Conservation (phyloP, 2,113 vertebrate species). For the Semicossyphus pulcher region DNA sequence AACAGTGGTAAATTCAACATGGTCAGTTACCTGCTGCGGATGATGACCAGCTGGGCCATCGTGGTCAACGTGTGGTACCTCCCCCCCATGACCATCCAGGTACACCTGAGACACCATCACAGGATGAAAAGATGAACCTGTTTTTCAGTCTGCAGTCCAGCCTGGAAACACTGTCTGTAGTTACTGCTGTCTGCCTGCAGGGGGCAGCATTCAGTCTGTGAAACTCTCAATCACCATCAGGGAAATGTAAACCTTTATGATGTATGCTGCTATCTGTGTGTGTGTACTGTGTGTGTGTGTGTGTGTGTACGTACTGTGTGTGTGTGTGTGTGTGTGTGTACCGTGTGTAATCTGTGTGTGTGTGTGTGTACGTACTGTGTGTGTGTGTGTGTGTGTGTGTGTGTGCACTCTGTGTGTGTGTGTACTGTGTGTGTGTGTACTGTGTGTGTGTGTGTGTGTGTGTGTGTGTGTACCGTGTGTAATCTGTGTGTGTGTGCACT, state of each 20-base stretch:
- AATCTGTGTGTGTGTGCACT: background rate
- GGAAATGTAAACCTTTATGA: no score
- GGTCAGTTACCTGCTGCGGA: constrained; percentile 92
- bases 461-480: background rate
- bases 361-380: background rate
- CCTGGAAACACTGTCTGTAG: no score
- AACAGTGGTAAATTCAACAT: constrained; percentile 95
- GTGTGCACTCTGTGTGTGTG: no score
- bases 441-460: background rate
- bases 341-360: no score
- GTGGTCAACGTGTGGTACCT: constrained; percentile 97
- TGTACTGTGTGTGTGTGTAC: no score
- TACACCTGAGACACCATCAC: constrained; percentile 46
- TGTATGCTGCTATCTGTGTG: no score
- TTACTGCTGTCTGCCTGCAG: no score
- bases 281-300: background rate
- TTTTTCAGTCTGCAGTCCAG: no score
- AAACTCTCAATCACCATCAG: no score
- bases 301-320: background rate
- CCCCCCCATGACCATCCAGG: constrained; percentile 92
- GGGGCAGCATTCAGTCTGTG: no score
- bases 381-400: background rate
- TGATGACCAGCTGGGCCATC: constrained; percentile 98
- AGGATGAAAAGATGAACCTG: no score
- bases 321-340: background rate